Conservation (phyloP, 2,113 vertebrate genomes). For the Myrmecobius fasciatus region DNA sequence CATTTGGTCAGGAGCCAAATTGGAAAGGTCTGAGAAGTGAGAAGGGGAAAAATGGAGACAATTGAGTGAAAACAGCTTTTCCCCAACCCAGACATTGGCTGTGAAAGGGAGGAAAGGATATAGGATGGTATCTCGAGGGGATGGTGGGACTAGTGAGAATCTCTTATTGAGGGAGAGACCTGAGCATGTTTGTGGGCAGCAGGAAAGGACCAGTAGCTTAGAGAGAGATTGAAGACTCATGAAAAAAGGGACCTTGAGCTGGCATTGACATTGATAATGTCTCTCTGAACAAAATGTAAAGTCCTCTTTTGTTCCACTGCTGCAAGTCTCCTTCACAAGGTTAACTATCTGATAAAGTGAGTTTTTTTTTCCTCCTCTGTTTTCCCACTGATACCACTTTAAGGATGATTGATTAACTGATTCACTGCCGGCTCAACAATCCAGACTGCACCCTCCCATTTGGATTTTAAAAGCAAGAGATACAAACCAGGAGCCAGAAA, state of each 20-base stretch:
- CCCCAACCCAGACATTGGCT: not conserved
- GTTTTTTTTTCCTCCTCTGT: not conserved
- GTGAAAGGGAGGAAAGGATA: not conserved
- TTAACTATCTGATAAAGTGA: not conserved
- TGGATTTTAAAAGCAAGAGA: not conserved
- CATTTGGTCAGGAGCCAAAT: not conserved
- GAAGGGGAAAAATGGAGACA: not conserved
- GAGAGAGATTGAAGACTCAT: not conserved
- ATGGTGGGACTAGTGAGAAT: not conserved
- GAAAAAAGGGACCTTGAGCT: not conserved
- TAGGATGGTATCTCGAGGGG: not conserved
- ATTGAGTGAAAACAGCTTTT: not conserved
- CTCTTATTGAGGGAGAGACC: not conserved
- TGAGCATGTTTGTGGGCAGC: not conserved
- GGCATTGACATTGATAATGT: conserved; percentile 4
- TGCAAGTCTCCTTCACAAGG: not conserved
- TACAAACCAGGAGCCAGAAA: not conserved
- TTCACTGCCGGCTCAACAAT: not conserved
- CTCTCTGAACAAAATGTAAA: not conserved
- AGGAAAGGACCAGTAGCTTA: not conserved
- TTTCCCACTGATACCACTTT: not conserved
- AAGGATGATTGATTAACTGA: not conserved
- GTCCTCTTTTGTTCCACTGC: not conserved
- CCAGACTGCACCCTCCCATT: not conserved
- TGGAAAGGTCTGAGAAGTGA: not conserved